Evolutionary conservation across 2,113 vertebrate genomes (phyloP).

Genomic region (Mixornis gularis): DNA sequence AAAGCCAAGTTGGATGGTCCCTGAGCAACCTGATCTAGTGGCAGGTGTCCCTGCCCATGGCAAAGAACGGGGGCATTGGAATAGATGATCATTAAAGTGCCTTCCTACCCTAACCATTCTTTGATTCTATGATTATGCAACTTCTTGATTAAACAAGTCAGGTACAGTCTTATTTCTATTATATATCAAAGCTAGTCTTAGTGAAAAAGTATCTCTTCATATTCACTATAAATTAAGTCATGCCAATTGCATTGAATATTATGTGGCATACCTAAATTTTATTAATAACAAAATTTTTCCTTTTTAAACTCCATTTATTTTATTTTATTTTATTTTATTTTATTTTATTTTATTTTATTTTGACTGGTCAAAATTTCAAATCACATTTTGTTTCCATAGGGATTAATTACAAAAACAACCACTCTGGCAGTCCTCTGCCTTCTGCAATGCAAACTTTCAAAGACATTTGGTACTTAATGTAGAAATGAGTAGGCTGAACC

Average conservation of each 20-base stretch:
- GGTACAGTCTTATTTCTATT: not conserved
- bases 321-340: not conserved
- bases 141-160: not conserved
- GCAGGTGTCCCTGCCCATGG: not conserved
- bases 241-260: not conserved
- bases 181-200: not conserved
- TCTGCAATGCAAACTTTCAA: not conserved
- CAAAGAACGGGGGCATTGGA: accelerated
- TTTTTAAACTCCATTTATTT: not conserved
- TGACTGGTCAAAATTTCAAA: not conserved
- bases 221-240: not conserved
- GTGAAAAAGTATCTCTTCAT: not conserved
- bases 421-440: not conserved
- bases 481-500: not conserved
- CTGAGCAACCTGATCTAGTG: not conserved
- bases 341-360: not conserved
- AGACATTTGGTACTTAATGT: not conserved
- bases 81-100: not conserved
- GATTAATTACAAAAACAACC: not conserved
- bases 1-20: not conserved
- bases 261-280: not conserved
- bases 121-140: not conserved
- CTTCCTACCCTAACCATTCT: not conserved
- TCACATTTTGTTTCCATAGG: not conserved
- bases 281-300: not conserved